A percentile compares a stretch with the other conserved stretches of the same genome.
Conservation (phyloP, 2,888 invertebrate species). For the Nephrocerus scutellatus region DNA sequence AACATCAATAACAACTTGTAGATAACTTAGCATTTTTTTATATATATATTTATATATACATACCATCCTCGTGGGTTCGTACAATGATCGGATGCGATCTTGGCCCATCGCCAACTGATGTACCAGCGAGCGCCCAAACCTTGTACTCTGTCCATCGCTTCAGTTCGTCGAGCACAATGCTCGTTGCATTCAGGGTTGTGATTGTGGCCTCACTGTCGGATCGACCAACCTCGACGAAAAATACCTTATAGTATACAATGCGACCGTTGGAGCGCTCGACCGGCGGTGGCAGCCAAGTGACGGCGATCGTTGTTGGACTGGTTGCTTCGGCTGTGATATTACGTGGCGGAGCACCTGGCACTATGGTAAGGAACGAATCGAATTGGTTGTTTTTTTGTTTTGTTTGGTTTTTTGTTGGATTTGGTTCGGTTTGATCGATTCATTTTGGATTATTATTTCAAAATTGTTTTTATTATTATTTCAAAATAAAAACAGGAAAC, state of each 20-base stretch:
- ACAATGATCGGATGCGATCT: constrained; percentile 85
- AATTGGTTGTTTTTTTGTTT: constrained; percentile 24
- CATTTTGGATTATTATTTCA: constrained; percentile 1
- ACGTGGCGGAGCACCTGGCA: constrained; percentile 94
- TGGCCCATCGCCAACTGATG: constrained; percentile 93
- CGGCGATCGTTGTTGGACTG: constrained; percentile 81
- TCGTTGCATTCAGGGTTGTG: constrained; percentile 71
- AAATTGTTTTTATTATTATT: constrained; percentile 9
- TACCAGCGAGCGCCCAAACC: constrained; percentile 94
- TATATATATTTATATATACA: constrained; percentile 51
- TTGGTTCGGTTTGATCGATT: constrained; percentile 16
- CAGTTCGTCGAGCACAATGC: constrained; percentile 79
- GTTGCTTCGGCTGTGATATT: constrained; percentile 84
- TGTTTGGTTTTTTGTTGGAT: constrained; percentile 20
- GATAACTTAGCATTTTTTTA: no score
- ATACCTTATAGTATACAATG: constrained; percentile 91
- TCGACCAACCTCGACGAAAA: constrained; percentile 76
- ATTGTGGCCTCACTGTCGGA: constrained; percentile 79
- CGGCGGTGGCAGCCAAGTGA: constrained; percentile 90
- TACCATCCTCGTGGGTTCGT: constrained; percentile 98
- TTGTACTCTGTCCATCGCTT: constrained; percentile 94
- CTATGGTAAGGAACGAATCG: constrained; percentile 52
- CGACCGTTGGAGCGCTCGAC: constrained; percentile 84
- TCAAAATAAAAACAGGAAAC: constrained; percentile 13
- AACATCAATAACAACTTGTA: no score